A percentile compares a stretch with the other conserved stretches of the same genome.
Evolutionary conservation across 2,797 vertebrate species (phyloP).

Genomic region (Notoglanidium macrostoma): DNA sequence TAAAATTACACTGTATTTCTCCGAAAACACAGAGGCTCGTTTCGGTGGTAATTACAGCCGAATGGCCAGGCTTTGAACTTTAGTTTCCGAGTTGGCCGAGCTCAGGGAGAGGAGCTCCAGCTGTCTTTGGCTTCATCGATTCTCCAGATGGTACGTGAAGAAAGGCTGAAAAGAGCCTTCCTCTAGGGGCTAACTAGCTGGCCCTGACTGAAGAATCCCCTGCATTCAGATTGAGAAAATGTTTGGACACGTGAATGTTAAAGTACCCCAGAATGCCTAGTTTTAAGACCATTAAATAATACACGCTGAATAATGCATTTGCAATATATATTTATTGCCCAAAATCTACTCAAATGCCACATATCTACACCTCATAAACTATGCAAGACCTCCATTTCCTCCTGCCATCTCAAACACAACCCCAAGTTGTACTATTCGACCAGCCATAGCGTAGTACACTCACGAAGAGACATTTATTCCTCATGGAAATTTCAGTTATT

Average conservation of each 20-base stretch:
- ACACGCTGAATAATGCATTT: background rate
- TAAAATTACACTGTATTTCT: conserved; percentile 41
- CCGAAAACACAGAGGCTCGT: conserved; percentile 30
- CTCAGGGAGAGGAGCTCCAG: conserved; percentile 47
- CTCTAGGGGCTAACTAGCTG: conserved; percentile 23
- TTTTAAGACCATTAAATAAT: background rate
- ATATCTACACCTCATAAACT: conserved; percentile 3
- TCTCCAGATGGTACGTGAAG: conserved; percentile 55
- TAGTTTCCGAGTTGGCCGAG: conserved; percentile 24
- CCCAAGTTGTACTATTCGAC: background rate
- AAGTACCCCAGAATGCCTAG: background rate
- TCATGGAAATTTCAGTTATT: too few relatives aligned
- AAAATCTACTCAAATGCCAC: background rate
- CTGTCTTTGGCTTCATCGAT: conserved; percentile 53
- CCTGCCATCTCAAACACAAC: background rate
- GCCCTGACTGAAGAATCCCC: conserved; percentile 28
- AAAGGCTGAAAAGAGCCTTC: conserved; percentile 36
- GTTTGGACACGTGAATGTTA: background rate
- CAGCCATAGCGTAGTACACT: too few relatives aligned
- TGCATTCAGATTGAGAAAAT: conserved; percentile 15
- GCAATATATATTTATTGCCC: background rate
- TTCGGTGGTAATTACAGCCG: conserved; percentile 51
- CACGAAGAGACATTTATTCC: background rate
- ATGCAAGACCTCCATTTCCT: background rate
- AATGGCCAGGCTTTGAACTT: conserved; percentile 57